Conservation (phyloP, 2,797 vertebrate species). For the Melanogrammus aeglefinus region DNA sequence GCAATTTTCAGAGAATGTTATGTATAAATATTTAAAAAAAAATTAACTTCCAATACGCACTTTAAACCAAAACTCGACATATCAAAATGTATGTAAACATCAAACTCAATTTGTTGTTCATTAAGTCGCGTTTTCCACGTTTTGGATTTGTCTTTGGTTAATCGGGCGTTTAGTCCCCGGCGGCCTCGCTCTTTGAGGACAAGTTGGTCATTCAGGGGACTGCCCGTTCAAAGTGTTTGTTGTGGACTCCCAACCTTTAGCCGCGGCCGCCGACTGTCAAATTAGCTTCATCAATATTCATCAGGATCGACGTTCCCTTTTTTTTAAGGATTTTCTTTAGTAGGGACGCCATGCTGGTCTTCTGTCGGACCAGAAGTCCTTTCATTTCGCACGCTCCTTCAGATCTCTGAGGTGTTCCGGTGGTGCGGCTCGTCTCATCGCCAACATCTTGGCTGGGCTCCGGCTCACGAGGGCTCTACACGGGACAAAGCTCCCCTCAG, state of each 20-base stretch:
- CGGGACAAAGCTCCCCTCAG: background rate
- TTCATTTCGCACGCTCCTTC: slow-evolving; percentile 53
- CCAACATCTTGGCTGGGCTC: slow-evolving; percentile 41
- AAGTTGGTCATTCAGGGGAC: slow-evolving; percentile 43
- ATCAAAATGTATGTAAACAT: background rate
- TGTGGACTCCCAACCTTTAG: slow-evolving; percentile 55
- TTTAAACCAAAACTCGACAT: background rate
- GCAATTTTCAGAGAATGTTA: too few relatives aligned
- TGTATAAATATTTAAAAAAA: too few relatives aligned
- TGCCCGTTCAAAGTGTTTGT: slow-evolving; percentile 58
- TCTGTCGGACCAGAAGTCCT: slow-evolving; percentile 31
- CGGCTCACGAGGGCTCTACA: slow-evolving; percentile 35
- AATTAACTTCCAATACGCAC: too few relatives aligned
- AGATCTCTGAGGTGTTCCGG: slow-evolving; percentile 58
- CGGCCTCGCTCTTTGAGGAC: slow-evolving; percentile 45
- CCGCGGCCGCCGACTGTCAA: slow-evolving; percentile 66
- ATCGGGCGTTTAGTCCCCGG: slow-evolving; percentile 27
- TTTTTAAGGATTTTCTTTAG: slow-evolving; percentile 55
- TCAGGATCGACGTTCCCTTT: slow-evolving; percentile 54
- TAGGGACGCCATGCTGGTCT: slow-evolving; percentile 49
- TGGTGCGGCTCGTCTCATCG: slow-evolving; percentile 41
- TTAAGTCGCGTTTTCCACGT: slow-evolving; percentile 21
- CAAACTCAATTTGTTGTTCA: background rate
- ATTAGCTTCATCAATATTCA: slow-evolving; percentile 72
- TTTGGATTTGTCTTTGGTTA: slow-evolving; percentile 36